Evolutionary conservation across 2,797 vertebrate genomes (phyloP), one percentile per base, ranked within the genome.

Genomic region (Sylvilagus floridanus): DNA sequence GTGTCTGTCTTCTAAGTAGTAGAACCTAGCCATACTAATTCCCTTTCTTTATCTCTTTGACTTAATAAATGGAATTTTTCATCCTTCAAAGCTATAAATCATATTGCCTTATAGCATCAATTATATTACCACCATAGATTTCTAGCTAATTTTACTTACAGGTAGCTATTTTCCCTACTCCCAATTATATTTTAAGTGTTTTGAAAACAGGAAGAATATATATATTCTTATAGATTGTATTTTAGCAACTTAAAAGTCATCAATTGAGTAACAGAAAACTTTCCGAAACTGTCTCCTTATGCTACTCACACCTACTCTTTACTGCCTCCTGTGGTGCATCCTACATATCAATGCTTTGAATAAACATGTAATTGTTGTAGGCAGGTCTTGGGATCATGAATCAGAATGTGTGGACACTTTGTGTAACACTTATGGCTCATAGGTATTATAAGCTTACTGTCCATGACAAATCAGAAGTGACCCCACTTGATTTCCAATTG

Each of bases 361-460:
- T 96, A 94, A 96, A 82, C 66, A 78, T 78, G 69, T 77, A 81
- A n/a, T 69, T 97, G 52, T 87, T 88, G 66, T 95, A 87, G 90
- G 87, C 57, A 89, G 84, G 42, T 37, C 52, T 96, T 90, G 30
- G 68, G 90, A 78, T 87, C 54, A 63, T 95, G 93, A 95, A 84
- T 94, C 91, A 97, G 84, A 96, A 73, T 93, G 77, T 91, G n/a
- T 92, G 78, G 87, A 96, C 54, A 93, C 86, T 96, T 84, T 84
- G 54, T 82, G 37, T 77, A 93, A 81, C 47, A 93, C 30, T 78
- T 82, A 63, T 84, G 30, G 32, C 77, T 91, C 72, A 81, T 88
- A 60, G 69, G 62, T 88, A 78, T 68, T 63, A 26, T 91, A 19
- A 91, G 47, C 47, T 66, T 87, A 9, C 60, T n/a, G 71, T 32